Conservation (phyloP, 2,888 invertebrate species). For the Sceliomorpha sp. region DNA sequence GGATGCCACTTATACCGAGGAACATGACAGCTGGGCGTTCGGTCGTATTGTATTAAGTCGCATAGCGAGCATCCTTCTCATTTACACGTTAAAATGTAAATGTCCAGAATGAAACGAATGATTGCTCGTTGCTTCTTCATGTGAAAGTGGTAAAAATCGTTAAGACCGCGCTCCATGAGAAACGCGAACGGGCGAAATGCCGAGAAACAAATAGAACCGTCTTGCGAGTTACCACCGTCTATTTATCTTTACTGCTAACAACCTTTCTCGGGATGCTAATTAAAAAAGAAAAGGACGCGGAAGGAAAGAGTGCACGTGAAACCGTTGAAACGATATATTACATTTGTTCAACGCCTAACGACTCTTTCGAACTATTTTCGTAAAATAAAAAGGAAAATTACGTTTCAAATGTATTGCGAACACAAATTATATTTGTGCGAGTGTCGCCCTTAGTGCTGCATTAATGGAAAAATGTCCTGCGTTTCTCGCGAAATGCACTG, state of each 20-base stretch:
- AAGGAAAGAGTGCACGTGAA: constrained; percentile 9
- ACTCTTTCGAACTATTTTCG: constrained; percentile 19
- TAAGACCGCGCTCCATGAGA: constrained; percentile 19
- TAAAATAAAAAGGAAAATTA: constrained; percentile 18
- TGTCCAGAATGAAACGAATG: constrained; percentile 7
- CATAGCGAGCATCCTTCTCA: no score
- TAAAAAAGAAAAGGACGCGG: constrained; percentile 30
- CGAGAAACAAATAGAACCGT: constrained; percentile 44
- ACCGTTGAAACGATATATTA: constrained; percentile 19
- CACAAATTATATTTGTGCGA: constrained; percentile 9
- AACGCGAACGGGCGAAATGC: constrained; percentile 14
- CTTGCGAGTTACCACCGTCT: constrained; percentile 31
- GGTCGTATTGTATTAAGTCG: no score
- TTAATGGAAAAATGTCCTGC: constrained; percentile 3
- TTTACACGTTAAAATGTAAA: background rate
- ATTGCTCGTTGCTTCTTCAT: constrained; percentile 11
- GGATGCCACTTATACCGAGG: no score
- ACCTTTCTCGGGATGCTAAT: constrained; percentile 44
- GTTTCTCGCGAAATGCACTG: background rate
- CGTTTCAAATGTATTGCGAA: constrained; percentile 6
- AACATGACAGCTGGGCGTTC: no score
- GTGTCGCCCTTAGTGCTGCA: background rate
- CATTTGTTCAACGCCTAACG: constrained; percentile 17
- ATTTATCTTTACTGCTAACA: constrained; percentile 56
- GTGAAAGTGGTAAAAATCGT: constrained; percentile 37